Evolutionary conservation across 1,140 invertebrate species (phyloP).

Genomic region (Eufriesea mexicana): DNA sequence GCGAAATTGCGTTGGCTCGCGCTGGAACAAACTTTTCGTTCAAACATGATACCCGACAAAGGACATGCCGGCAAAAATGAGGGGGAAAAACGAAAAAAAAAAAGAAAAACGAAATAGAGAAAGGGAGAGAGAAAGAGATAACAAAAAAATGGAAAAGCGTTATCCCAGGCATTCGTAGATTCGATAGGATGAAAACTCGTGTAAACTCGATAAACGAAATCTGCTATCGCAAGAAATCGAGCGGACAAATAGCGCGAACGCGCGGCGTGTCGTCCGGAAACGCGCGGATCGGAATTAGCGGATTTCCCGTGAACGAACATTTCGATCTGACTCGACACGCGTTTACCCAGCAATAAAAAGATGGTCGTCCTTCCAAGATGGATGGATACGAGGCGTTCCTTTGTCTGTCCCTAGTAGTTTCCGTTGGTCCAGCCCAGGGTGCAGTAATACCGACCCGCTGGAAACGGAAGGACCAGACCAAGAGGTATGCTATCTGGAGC

Average conservation of each 20-base stretch:
- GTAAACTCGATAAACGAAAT: slow-evolving; percentile 46
- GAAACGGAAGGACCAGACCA: slow-evolving; percentile 2
- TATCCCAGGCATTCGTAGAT: neutral
- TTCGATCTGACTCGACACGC: slow-evolving; percentile 37
- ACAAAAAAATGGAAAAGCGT: neutral
- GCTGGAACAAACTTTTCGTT: neutral
- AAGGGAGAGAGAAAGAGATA: neutral
- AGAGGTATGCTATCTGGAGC: slow-evolving; percentile 54
- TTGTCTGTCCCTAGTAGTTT: slow-evolving; percentile 51
- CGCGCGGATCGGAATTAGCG: slow-evolving; percentile 54
- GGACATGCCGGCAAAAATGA: too few species aligned
- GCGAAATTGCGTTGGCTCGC: neutral
- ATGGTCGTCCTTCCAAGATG: slow-evolving; percentile 57
- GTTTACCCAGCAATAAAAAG: slow-evolving; percentile 53
- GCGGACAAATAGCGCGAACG: neutral
- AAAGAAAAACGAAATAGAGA: neutral
- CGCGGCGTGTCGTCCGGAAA: slow-evolving; percentile 14
- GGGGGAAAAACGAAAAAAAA: too few species aligned
- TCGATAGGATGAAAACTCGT: slow-evolving; percentile 5
- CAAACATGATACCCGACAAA: neutral
- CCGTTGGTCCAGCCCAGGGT: neutral
- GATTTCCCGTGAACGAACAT: slow-evolving; percentile 39
- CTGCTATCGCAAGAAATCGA: slow-evolving; percentile 34
- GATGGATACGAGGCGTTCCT: slow-evolving; percentile 48
- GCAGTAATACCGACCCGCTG: neutral